Percentiles rank a stretch among this genome's conserved stretches.
phyloP scores from a whole-genome alignment of 2,797 vertebrate genomes.

The Dendrocincla tyrannina region DNA sequence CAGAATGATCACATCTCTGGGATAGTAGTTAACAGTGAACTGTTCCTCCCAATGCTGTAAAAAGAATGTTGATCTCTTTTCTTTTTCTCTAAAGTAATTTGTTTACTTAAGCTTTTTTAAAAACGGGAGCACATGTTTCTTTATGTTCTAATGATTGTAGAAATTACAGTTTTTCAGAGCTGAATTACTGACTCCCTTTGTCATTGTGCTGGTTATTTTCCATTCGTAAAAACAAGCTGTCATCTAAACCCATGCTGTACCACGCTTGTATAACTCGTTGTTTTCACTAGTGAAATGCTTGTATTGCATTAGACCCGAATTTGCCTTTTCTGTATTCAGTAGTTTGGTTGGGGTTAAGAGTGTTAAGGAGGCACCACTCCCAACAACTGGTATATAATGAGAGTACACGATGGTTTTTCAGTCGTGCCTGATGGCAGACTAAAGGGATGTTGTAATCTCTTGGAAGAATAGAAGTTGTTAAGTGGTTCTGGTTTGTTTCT shows the following conservation, averaged over 20 bases:
- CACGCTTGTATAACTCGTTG: neutral
- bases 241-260: neutral
- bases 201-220: constrained; percentile 27
- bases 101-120: neutral
- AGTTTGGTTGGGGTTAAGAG: neutral
- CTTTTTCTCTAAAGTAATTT: neutral
- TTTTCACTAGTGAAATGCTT: constrained; percentile 9
- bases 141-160: neutral
- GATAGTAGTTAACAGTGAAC: neutral
- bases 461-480: neutral
- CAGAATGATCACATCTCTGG: neutral
- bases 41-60: neutral
- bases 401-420: neutral
- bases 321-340: neutral
- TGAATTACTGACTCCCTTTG: constrained; percentile 8
- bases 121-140: neutral
- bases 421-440: neutral
- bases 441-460: neutral
- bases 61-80: neutral
- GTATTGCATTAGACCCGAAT: neutral
- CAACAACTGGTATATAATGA: neutral
- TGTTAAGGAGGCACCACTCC: neutral
- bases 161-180: constrained; percentile 25
- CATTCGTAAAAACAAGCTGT: neutral
- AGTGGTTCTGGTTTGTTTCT: neutral